Conservation (phyloP, 2,113 vertebrate genomes). For the Phalacrocorax carbo region DNA sequence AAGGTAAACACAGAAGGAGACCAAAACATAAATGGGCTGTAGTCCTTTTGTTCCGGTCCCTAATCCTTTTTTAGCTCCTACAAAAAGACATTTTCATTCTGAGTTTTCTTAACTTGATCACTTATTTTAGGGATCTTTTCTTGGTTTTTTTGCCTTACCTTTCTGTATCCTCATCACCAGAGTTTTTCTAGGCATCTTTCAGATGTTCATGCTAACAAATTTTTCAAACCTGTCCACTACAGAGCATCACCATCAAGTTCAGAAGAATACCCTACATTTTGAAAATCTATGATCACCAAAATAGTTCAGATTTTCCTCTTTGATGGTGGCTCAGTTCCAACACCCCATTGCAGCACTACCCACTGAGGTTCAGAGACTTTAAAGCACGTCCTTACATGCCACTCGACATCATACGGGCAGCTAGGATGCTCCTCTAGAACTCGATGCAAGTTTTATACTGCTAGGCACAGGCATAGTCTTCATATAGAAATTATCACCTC, state of each 20-base stretch:
- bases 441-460: neutral
- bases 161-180: neutral
- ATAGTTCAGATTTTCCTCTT: neutral
- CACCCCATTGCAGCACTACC: neutral
- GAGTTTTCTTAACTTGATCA: neutral
- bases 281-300: neutral
- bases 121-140: neutral
- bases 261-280: neutral
- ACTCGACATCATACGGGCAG: neutral
- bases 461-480: neutral
- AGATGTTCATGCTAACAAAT: accelerated
- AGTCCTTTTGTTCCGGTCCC: neutral
- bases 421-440: neutral
- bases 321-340: neutral
- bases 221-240: neutral
- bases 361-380: neutral
- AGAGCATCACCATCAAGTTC: neutral
- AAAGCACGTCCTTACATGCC: neutral
- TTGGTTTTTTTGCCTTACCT: neutral
- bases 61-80: neutral
- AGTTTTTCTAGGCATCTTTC: neutral
- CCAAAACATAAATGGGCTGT: neutral
- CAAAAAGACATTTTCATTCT: neutral
- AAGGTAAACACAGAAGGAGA: neutral
- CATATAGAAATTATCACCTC: neutral